Base-by-base conservation (phyloP, 1,140 invertebrate genomes). In the Lycorma delicatula region DNA sequence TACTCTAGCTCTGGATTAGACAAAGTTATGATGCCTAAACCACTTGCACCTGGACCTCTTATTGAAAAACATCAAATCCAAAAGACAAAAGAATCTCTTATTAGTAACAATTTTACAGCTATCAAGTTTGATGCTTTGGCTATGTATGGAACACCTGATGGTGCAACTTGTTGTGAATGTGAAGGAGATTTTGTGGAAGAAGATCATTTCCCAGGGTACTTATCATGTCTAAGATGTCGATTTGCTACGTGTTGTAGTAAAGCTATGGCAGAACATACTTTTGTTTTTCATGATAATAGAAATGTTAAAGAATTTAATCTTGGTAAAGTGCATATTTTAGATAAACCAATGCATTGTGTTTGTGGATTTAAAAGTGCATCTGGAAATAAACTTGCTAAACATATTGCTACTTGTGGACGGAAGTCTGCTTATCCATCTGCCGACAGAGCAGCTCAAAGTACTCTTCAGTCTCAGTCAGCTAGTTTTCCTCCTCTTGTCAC, bases 221-320 rank as follows among this genome's bases (percentile, higher is more conserved):
- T 84, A 60, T 79, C 72, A 56, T 92, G 88, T 70, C 77, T 77
- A 38, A 83, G 85, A 58, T 92, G 89, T 66, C 78, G 81, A 59
- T 92, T 83, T 67, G 76, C 81, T 47, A 87, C 86, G 4, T 84
- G 82, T 56, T 91, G 89, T 70, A 81, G 81, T 69, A 78, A 80
- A 55, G 84, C 85, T 0, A 84, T 89, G 74, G 76, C 82, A 63
- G 78, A 81, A 49, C 89, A 91, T 72, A 75, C 75, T 55, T 71
- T 77, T 12, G 52, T 59, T 22, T 66, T 67, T 27, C 59, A 60
- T 47, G 26, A 36, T 34, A 64, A 53, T 58, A 25, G 36, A 60
- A 6, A 23, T 7, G 3, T n/a, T n/a, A 56, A 34, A n/a, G 23
- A 31, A 41, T 13, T 54, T 23, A 56, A 54, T 18, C 49, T 62